These are phyloP conservation scores for Aphelenchoides fujianensis DNA, from an alignment of 1,140 invertebrate species.

Conservation along the genomic window DNA sequence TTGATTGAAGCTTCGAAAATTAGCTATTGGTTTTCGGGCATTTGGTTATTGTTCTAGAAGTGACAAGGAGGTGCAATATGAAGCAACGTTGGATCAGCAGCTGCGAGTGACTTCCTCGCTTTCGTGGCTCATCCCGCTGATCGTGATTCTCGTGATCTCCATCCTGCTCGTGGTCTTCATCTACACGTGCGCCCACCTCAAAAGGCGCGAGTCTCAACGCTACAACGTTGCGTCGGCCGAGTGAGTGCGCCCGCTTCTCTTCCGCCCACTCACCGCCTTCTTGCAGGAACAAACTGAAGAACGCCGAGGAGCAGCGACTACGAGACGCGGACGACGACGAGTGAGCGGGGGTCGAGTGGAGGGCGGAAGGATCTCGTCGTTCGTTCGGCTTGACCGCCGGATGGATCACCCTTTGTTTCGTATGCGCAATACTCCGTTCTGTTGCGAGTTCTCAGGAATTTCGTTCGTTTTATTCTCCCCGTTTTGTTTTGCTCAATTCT, in stretches of 20 bases:
- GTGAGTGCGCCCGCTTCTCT: conserved; percentile 8
- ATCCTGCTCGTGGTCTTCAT: conserved; percentile 19
- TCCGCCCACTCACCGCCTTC: neutral
- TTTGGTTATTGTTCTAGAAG: no score
- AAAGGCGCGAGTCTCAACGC: conserved; percentile 5
- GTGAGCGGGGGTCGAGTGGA: no score
- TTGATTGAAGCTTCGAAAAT: no score
- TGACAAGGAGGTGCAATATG: conserved; percentile 13
- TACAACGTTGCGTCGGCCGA: conserved; percentile 23
- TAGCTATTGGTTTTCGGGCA: no score
- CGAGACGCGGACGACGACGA: conserved; percentile 20
- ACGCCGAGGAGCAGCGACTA: conserved; percentile 20
- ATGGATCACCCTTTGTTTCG: no score
- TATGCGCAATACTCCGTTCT: no score
- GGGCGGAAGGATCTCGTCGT: no score
- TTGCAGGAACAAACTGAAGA: conserved; percentile 17
- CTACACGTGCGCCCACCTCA: conserved; percentile 20
- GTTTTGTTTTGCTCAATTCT: no score
- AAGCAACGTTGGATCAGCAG: conserved; percentile 26
- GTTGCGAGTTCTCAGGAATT: no score
- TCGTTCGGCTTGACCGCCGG: no score
- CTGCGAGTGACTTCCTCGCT: conserved; percentile 22
- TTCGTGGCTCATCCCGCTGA: conserved; percentile 25
- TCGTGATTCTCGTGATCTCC: conserved; percentile 25
- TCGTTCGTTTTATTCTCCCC: no score